Percentiles rank a stretch among this genome's conserved stretches.
These are phyloP conservation scores for Eudorcas thomsonii DNA, from an alignment of 2,113 vertebrate genomes.

Conservation along the genomic window DNA sequence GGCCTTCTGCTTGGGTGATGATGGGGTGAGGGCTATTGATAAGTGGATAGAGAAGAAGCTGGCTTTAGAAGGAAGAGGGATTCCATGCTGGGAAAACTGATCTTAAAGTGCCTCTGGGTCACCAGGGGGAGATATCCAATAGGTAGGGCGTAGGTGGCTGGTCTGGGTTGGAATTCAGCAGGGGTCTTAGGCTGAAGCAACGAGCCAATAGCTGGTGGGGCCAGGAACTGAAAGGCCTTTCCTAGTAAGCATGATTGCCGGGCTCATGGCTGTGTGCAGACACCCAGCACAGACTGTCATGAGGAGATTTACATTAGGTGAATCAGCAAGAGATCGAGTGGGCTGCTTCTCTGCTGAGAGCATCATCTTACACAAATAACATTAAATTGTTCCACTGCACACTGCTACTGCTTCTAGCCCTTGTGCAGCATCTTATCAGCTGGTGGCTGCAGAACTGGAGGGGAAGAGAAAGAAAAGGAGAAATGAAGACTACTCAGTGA, in stretches of 20 bases:
- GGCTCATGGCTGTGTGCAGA: neutral
- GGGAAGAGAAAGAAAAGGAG: neutral
- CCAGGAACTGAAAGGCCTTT: neutral
- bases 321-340: neutral
- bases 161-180: neutral
- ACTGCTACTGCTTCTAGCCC: neutral
- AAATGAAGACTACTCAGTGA: neutral
- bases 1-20: neutral
- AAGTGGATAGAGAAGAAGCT: neutral
- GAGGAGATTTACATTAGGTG: neutral
- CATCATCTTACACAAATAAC: neutral
- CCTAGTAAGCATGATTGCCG: neutral
- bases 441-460: neutral
- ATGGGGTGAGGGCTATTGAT: neutral
- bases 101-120: neutral
- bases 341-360: constrained; percentile 31
- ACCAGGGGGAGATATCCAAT: neutral
- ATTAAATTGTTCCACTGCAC: neutral
- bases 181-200: neutral
- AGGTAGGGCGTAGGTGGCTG: neutral
- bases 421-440: neutral
- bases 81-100: neutral
- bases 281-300: neutral
- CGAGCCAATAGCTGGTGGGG: neutral
- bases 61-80: neutral